Percentiles rank a stretch among this genome's conserved stretches.
Evolutionary conservation across 2,113 vertebrate species (phyloP).

Genomic region (Centrocercus urophasianus): DNA sequence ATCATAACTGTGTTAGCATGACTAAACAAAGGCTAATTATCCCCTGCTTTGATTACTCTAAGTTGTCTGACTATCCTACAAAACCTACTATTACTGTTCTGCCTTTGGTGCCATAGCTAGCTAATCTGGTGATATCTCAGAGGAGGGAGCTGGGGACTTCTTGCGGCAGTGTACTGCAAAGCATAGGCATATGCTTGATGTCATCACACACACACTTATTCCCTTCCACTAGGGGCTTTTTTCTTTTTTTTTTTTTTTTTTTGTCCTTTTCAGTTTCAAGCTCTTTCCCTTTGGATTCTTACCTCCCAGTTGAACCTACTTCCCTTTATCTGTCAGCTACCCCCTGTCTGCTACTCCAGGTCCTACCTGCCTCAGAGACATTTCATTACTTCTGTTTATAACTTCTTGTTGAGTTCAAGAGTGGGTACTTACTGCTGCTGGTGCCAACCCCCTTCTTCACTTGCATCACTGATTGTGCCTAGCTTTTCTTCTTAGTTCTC

Average conservation of each 20-base stretch:
- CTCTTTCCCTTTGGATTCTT: not conserved
- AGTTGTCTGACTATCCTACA: not conserved
- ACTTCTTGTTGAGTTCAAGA: not conserved
- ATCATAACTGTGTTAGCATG: not conserved
- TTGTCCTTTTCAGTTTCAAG: not conserved
- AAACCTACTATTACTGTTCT: not conserved
- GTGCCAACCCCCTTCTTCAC: not conserved
- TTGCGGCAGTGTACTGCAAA: not conserved
- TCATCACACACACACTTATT: not conserved
- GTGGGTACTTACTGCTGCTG: not conserved
- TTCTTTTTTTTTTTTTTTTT: too few species aligned
- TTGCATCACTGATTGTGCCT: not conserved
- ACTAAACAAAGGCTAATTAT: constrained; percentile 44
- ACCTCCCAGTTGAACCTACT: not conserved
- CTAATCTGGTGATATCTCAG: not conserved
- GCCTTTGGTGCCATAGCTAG: not conserved
- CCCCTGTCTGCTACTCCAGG: not conserved
- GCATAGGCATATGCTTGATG: not conserved
- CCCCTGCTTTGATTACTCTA: constrained; percentile 27
- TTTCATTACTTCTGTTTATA: not conserved
- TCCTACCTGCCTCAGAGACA: not conserved
- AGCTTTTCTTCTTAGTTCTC: not conserved
- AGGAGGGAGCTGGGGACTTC: not conserved
- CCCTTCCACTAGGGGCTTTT: not conserved
- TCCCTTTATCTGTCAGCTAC: not conserved